Base-by-base conservation (phyloP, 2,113 vertebrate genomes). In the Bostrychus sinensis region DNA sequence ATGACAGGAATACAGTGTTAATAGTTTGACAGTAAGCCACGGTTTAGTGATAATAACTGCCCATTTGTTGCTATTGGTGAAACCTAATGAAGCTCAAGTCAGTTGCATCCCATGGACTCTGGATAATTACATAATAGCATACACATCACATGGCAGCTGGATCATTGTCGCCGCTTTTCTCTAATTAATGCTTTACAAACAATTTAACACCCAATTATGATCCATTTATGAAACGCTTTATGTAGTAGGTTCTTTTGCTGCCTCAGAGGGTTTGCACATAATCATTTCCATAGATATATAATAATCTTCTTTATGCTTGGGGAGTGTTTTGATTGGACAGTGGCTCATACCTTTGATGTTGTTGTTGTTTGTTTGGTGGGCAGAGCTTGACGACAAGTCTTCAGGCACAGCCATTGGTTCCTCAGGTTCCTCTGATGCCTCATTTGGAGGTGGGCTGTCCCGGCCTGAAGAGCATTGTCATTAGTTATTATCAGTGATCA, bases 351-450 rank as follows among this genome's bases (percentile, higher is more conserved):
- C 89, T 92, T 89, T 89, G 42, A 96, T 95, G 56, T 84, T 93
- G 89, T 95, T 94, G 77, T 89, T 87, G 83, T 87, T 93, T 85
- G 95, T 94, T 82, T 95, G 95, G 56, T 87, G 91, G 89, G 93
- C 86, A 50, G 95, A 92, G 78, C 92, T 90, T 73, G 97, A 95
- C 38, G 97, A 99, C 77, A 99, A 94, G 89, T 99, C 97, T 81
- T 99, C 97, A 0, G 97, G 97, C 76, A 98, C 90, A n/a, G 96
- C 96, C 97, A 99, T 99, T 73, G 96, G 94, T 60, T 99, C 97
- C 38, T 98, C 97, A 4, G 87, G 73, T 45, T 99, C 96, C 62
- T 98, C 97, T 1, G 93, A 89, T 0, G 85, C 88, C 37, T 98
- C 96, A 23, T 94, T 97, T 64, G 90, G 72, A 9, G 93, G 88